Evolutionary conservation across 2,888 invertebrate species (phyloP).

Genomic region (Tachina grossa): DNA sequence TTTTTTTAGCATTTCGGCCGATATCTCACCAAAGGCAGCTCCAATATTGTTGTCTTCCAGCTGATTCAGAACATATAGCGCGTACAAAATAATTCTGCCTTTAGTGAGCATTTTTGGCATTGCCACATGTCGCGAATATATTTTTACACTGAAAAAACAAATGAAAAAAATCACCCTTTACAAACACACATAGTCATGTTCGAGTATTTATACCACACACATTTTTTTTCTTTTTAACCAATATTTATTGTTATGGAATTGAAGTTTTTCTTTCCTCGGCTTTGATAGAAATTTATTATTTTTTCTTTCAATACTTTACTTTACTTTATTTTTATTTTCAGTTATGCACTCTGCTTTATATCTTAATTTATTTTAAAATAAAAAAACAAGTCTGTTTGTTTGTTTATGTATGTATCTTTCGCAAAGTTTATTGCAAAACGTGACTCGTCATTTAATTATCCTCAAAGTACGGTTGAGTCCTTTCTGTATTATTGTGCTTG

Average conservation of each 20-base stretch:
- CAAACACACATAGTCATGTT: not conserved
- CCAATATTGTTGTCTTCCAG: too few relatives aligned
- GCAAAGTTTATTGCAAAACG: constrained; percentile 41
- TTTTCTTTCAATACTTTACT: constrained; percentile 27
- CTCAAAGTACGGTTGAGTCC: constrained; percentile 3
- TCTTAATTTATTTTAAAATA: constrained; percentile 13
- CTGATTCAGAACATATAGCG: too few relatives aligned
- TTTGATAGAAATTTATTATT: constrained; percentile 48
- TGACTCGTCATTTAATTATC: constrained; percentile 52
- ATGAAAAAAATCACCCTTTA: not conserved
- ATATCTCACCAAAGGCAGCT: too few relatives aligned
- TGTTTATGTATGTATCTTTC: constrained; percentile 15
- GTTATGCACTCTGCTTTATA: not conserved
- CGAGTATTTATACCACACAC: not conserved
- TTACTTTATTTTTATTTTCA: constrained; percentile 20
- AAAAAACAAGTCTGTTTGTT: constrained; percentile 8
- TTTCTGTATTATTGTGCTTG: not conserved
- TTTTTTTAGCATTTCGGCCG: too few relatives aligned
- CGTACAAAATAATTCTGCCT: too few relatives aligned
- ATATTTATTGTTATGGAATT: constrained; percentile 55
- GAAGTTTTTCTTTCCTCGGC: constrained; percentile 9
- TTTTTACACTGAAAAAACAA: too few relatives aligned
- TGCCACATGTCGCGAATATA: not conserved
- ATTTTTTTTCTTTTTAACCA: constrained; percentile 42
- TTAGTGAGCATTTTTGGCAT: not conserved